Evolutionary conservation across 2,797 vertebrate species (phyloP).

Genomic region (Cygnus olor): DNA sequence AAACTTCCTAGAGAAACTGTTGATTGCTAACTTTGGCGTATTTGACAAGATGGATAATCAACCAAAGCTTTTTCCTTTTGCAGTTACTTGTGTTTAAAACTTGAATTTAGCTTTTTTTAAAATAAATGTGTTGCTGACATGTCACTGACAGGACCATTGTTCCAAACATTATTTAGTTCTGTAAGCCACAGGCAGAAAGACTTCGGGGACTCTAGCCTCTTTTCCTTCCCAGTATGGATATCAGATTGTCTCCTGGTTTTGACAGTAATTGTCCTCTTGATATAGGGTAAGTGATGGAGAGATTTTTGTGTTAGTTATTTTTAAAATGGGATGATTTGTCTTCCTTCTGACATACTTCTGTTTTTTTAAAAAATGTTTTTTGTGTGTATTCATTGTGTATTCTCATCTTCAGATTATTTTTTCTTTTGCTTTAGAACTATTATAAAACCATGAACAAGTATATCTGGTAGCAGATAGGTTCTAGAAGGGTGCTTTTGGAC

Average conservation of each 20-base stretch:
- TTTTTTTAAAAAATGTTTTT: neutral
- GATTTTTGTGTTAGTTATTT: neutral
- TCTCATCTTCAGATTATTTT: neutral
- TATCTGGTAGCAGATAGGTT: neutral
- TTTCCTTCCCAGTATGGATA: slow-evolving; percentile 15
- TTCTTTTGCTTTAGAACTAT: slow-evolving; percentile 17
- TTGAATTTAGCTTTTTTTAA: slow-evolving; percentile 63
- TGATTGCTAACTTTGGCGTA: slow-evolving; percentile 50
- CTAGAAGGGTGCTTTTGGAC: neutral
- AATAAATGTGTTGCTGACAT: slow-evolving; percentile 52
- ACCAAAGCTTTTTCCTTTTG: slow-evolving; percentile 62
- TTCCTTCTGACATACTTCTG: neutral
- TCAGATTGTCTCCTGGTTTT: slow-evolving; percentile 37
- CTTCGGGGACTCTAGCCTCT: slow-evolving; percentile 24
- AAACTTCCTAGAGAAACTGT: slow-evolving; percentile 50
- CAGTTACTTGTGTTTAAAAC: slow-evolving; percentile 63
- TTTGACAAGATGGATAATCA: slow-evolving; percentile 61
- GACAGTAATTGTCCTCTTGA: slow-evolving; percentile 27
- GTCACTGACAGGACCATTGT: slow-evolving; percentile 24
- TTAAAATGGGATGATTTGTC: neutral
- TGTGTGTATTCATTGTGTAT: neutral
- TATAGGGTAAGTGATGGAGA: slow-evolving; percentile 38
- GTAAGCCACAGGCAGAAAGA: slow-evolving; percentile 16
- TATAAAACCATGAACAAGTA: neutral
- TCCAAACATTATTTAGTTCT: slow-evolving; percentile 45